Evolutionary conservation across 2,113 vertebrate species (phyloP).

Genomic region (Puntigrus tetrazona): DNA sequence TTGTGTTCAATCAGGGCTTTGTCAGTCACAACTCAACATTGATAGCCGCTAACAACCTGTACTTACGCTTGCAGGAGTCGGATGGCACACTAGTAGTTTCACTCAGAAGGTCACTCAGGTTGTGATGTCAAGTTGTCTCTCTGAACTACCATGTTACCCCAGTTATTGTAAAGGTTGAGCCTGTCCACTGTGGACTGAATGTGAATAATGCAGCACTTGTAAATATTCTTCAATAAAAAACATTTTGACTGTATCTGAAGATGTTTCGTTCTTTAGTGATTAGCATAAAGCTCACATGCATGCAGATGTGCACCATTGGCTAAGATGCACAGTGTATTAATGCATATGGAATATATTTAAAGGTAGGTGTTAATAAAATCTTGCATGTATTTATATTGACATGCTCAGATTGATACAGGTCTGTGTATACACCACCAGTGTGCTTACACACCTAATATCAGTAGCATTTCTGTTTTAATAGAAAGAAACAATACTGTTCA

Average conservation of each 20-base stretch:
- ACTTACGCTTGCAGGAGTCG: not conserved
- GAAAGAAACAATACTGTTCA: not conserved
- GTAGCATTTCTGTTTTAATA: not conserved
- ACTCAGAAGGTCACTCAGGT: conserved; percentile 24
- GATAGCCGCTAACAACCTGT: not conserved
- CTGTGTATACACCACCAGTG: not conserved
- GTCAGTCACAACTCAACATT: not conserved
- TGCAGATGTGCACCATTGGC: not conserved
- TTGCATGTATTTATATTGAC: not conserved
- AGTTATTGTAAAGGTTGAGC: conserved; percentile 47
- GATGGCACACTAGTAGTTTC: conserved; percentile 3
- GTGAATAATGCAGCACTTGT: conserved; percentile 60
- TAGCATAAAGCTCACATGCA: not conserved
- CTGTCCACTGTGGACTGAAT: conserved; percentile 56
- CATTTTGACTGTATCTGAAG: conserved; percentile 65
- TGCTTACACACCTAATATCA: not conserved
- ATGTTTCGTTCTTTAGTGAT: not conserved
- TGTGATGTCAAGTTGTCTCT: conserved; percentile 21
- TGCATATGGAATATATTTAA: not conserved
- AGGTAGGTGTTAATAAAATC: not conserved
- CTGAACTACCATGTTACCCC: conserved; percentile 26
- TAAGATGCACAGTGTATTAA: not conserved
- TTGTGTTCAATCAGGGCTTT: conserved; percentile 7
- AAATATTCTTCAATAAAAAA: conserved; percentile 76
- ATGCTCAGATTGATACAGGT: not conserved